Evolutionary conservation across 53 echinoderm and acorn worm species (phyloP).

Genomic region (Glandiceps talaboti): DNA sequence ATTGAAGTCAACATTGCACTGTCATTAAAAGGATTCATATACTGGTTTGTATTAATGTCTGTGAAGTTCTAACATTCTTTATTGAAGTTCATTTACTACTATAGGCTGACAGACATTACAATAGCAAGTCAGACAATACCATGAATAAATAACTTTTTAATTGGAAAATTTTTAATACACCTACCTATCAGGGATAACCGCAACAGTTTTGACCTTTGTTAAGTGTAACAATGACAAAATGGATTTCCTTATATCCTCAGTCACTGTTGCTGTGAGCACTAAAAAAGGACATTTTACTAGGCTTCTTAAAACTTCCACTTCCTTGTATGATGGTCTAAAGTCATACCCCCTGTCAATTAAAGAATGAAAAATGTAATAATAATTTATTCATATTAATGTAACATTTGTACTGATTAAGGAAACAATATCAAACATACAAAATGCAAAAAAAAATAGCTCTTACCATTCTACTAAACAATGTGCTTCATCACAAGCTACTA

Average conservation of each 20-base stretch:
- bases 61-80: no score
- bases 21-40: no score
- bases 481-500: background rate
- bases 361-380: no score
- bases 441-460: background rate
- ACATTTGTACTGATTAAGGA: no score
- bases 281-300: background rate
- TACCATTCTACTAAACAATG: background rate
- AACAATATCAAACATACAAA: background rate
- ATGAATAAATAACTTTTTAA: no score
- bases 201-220: background rate
- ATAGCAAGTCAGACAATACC: no score
- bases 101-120: no score
- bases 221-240: background rate
- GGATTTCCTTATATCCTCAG: background rate
- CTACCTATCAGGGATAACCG: background rate
- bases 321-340: background rate
- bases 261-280: background rate
- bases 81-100: no score
- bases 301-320: background rate
- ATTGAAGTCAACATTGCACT: no score
- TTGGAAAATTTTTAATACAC: background rate
- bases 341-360: no score
- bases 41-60: no score
- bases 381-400: no score